These are phyloP conservation scores for Rhabditoides inermis DNA, from an alignment of 2,888 invertebrate genomes.

Conservation along the genomic window DNA sequence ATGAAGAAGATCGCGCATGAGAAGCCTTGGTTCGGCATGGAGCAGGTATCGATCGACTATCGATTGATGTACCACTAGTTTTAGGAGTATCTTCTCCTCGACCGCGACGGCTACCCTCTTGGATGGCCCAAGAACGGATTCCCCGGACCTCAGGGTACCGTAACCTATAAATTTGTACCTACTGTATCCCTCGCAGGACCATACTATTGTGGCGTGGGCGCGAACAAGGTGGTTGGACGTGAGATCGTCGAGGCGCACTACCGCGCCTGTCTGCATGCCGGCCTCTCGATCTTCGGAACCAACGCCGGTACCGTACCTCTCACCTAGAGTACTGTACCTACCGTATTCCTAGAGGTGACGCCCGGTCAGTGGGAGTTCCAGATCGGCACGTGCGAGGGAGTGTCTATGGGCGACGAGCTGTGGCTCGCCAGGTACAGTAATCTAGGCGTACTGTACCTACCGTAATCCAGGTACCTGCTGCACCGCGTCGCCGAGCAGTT, in stretches of 20 bases:
- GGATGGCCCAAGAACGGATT: conserved; percentile 52
- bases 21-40: conserved; percentile 58
- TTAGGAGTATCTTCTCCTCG: conserved; percentile 57
- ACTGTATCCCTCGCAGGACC: conserved; percentile 5
- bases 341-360: conserved; percentile 18
- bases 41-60: conserved; percentile 54
- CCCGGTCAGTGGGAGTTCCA: conserved; percentile 52
- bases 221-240: conserved; percentile 83
- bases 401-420: conserved; percentile 55
- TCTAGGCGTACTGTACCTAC: neutral
- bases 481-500: conserved; percentile 56
- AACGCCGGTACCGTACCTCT: conserved; percentile 70
- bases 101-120: conserved; percentile 48
- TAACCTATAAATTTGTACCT: neutral
- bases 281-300: conserved; percentile 79
- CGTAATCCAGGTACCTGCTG: neutral
- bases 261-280: conserved; percentile 82
- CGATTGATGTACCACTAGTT: too few species aligned
- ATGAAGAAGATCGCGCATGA: conserved; percentile 53
- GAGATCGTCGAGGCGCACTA: conserved; percentile 94
- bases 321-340: neutral
- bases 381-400: conserved; percentile 56
- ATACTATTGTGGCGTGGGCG: conserved; percentile 94
- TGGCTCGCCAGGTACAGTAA: conserved; percentile 56
- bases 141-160: conserved; percentile 43